A percentile compares a stretch with the other conserved stretches of the same genome.
phyloP scores from a whole-genome alignment of 2,113 vertebrate genomes.

The Himantopus leucocephalus region DNA sequence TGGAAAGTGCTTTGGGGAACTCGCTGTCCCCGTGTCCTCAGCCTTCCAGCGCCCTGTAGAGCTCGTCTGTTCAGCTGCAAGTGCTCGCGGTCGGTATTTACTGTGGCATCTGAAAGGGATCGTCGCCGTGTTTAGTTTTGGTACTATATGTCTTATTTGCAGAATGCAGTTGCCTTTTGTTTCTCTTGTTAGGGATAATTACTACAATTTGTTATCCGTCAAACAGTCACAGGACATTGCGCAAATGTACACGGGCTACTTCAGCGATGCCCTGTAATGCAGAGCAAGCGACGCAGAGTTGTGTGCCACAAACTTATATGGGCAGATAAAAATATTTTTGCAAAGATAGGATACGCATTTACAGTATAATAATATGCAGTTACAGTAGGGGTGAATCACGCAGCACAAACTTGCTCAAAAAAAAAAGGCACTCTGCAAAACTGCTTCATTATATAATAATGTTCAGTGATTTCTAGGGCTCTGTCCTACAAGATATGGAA shows the following conservation, averaged over 20 bases:
- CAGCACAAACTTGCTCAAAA: not conserved
- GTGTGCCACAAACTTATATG: not conserved
- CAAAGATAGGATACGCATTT: not conserved
- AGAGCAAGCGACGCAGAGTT: not conserved
- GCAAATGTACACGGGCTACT: not conserved
- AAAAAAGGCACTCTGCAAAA: not conserved
- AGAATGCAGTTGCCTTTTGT: not conserved
- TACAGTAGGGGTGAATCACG: not conserved
- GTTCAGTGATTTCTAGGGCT: not conserved
- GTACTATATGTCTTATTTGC: not conserved
- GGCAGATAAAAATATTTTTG: not conserved
- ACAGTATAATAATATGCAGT: not conserved
- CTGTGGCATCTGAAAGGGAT: not conserved
- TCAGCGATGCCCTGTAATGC: not conserved
- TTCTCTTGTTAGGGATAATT: not conserved
- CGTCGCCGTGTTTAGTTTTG: not conserved
- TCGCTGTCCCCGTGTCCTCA: fast-evolving
- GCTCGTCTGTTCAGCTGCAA: not conserved
- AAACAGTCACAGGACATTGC: not conserved
- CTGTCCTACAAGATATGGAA: not conserved
- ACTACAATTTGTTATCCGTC: not conserved
- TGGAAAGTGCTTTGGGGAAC: not conserved
- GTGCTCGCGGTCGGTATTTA: no score
- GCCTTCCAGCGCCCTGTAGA: not conserved
- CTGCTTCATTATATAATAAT: fast-evolving